A percentile compares a stretch with the other conserved stretches of the same genome.
phyloP scores from a whole-genome alignment of 2,888 invertebrate genomes.

The Luperina nickerlii region DNA sequence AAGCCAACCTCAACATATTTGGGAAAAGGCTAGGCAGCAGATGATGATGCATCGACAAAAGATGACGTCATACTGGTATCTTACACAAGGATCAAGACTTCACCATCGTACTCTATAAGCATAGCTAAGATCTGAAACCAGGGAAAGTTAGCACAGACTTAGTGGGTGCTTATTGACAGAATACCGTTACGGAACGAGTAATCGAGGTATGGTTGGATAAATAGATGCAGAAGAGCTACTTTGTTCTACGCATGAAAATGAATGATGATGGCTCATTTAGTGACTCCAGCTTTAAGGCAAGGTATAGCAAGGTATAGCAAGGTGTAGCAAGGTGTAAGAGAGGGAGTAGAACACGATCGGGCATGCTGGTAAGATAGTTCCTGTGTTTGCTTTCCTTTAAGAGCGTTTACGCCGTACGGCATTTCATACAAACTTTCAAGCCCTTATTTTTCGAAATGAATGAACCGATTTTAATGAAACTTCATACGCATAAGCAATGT shows the following conservation, averaged over 20 bases:
- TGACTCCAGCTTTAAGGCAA: background rate
- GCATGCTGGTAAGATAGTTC: background rate
- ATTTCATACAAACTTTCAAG: too few species aligned
- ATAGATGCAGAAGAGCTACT: slow-evolving; percentile 10
- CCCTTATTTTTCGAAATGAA: too few species aligned
- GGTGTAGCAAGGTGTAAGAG: background rate
- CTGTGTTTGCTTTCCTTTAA: too few species aligned
- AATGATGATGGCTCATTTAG: too few species aligned
- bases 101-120: slow-evolving; percentile 42
- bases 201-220: slow-evolving; percentile 11
- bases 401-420: too few species aligned
- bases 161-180: slow-evolving; percentile 76
- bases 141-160: slow-evolving; percentile 83
- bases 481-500: too few species aligned
- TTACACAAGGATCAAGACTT: slow-evolving; percentile 71
- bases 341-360: background rate
- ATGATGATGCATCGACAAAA: background rate
- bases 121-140: slow-evolving; percentile 80
- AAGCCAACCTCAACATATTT: too few species aligned
- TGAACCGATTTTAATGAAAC: too few species aligned
- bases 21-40: background rate
- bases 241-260: background rate
- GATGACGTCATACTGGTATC: slow-evolving; percentile 12
- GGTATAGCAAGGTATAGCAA: background rate
- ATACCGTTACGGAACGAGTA: slow-evolving; percentile 70